Evolutionary conservation across 2,113 vertebrate species (phyloP).

Genomic region (Cinclus mexicanus): DNA sequence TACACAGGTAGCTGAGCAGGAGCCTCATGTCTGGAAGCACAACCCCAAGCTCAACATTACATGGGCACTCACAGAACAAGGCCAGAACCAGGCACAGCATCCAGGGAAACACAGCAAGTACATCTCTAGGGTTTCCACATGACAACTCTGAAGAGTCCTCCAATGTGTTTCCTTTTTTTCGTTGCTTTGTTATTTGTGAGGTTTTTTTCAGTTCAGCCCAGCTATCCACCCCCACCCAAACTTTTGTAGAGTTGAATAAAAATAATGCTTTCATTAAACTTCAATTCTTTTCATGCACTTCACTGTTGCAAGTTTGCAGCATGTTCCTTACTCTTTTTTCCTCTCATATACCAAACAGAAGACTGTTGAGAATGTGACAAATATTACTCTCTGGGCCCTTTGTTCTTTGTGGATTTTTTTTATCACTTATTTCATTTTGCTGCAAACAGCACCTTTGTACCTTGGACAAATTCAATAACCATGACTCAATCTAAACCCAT

Average conservation of each 20-base stretch:
- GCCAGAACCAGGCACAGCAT: neutral
- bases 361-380: constrained; percentile 20
- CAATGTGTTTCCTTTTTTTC: too few relatives aligned
- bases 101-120: neutral
- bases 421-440: constrained; percentile 41
- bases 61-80: neutral
- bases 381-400: neutral
- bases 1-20: neutral
- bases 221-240: neutral
- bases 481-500: neutral
- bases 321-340: neutral
- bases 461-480: constrained; percentile 50
- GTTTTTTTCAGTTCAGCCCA: neutral
- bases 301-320: neutral
- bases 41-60: accelerated
- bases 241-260: neutral
- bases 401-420: constrained; percentile 31
- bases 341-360: constrained; percentile 16
- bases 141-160: neutral
- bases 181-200: neutral
- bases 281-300: neutral
- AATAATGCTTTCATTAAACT: neutral
- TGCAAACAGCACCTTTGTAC: constrained; percentile 42
- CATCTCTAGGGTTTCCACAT: accelerated
- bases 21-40: accelerated